Evolutionary conservation across 2,888 invertebrate species (phyloP).

Genomic region (Sinodicranocentrus sp.): DNA sequence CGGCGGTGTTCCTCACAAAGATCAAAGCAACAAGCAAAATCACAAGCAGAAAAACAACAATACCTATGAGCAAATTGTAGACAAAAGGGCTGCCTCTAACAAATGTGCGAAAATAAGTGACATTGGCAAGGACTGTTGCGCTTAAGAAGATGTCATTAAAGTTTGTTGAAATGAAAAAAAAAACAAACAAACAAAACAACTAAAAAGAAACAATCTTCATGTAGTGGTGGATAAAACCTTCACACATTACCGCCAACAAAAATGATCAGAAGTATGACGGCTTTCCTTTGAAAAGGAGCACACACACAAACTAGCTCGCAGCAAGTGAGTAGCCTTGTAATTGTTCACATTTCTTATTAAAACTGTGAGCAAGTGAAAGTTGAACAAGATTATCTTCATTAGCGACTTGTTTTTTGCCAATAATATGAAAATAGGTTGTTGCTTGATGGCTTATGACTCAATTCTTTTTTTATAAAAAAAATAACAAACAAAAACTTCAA

Average conservation of each 20-base stretch:
- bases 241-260: constrained; percentile 37
- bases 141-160: constrained; percentile 41
- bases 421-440: constrained; percentile 45
- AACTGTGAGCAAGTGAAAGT: constrained; percentile 47
- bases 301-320: neutral
- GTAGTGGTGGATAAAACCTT: constrained; percentile 8
- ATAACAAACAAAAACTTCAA: constrained; percentile 4
- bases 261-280: constrained; percentile 8
- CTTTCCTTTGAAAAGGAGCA: neutral
- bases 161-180: constrained; percentile 29
- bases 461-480: constrained; percentile 21
- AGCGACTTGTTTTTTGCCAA: constrained; percentile 56
- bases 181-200: neutral
- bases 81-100: constrained; percentile 28
- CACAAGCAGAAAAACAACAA: neutral
- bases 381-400: constrained; percentile 54
- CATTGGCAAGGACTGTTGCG: constrained; percentile 44
- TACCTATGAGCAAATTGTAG: constrained; percentile 23
- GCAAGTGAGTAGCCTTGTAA: constrained; percentile 38
- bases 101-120: constrained; percentile 48
- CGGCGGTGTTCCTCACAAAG: neutral
- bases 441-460: constrained; percentile 21
- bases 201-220: neutral
- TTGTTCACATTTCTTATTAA: constrained; percentile 29
- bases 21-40: neutral